phyloP scores from a whole-genome alignment of 2,797 vertebrate species.

The Geotrypetes seraphini region DNA sequence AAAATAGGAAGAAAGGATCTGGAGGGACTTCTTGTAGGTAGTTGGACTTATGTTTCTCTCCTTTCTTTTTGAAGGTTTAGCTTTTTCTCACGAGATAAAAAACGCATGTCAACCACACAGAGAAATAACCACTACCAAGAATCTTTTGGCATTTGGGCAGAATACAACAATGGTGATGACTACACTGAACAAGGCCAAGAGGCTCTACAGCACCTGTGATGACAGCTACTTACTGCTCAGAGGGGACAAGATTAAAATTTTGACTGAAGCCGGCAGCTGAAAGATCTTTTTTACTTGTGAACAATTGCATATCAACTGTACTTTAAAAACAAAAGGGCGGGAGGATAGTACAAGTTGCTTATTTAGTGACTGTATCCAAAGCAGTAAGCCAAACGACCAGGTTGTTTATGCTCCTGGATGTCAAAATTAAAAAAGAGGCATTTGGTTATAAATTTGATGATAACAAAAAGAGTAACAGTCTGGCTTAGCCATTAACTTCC shows the following conservation, averaged over 20 bases:
- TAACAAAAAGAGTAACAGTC: no score
- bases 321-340: conserved; percentile 3
- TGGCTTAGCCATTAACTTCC: conserved; percentile 30
- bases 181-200: conserved; percentile 92
- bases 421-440: conserved; percentile 18
- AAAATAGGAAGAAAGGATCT: no score
- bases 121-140: conserved; percentile 48
- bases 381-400: conserved; percentile 21
- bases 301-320: not conserved
- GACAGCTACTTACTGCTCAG: no score
- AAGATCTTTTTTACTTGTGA: not conserved
- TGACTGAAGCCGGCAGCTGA: not conserved
- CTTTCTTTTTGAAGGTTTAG: conserved; percentile 74
- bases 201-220: conserved; percentile 87
- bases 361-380: conserved; percentile 19
- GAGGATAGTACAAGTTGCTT: conserved; percentile 8
- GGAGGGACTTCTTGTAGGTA: no score
- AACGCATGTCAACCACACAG: conserved; percentile 54
- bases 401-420: conserved; percentile 18
- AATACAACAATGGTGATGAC: conserved; percentile 60
- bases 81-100: conserved; percentile 93
- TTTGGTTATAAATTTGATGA: conserved; percentile 30
- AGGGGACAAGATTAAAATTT: no score
- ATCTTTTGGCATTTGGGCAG: conserved; percentile 66
- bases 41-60: no score